These are phyloP conservation scores for Oriolus oriolus DNA, from an alignment of 2,113 vertebrate species.

Conservation along the genomic window DNA sequence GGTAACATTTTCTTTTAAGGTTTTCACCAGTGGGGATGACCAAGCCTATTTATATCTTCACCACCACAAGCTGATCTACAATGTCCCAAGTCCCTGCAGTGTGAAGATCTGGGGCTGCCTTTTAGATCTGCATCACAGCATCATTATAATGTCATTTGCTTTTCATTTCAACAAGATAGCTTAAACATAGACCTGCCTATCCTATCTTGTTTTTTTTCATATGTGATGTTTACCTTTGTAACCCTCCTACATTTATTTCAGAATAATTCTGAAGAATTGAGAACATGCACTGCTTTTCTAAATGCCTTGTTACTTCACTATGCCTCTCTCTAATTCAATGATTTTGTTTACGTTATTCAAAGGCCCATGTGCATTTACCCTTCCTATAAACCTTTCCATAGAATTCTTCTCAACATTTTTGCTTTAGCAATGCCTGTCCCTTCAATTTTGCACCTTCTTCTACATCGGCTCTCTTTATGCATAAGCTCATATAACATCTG, in stretches of 20 bases:
- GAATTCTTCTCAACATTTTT: background rate
- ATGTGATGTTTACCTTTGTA: background rate
- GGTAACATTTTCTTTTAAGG: background rate
- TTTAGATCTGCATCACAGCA: background rate
- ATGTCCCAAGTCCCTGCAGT: background rate
- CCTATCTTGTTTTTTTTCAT: background rate
- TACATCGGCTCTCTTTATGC: accelerated
- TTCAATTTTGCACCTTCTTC: background rate
- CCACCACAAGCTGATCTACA: background rate
- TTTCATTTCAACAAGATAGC: background rate
- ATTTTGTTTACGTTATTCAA: background rate
- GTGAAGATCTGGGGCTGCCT: background rate
- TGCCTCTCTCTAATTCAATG: background rate
- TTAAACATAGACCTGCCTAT: background rate
- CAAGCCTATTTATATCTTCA: background rate
- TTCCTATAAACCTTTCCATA: background rate
- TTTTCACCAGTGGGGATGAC: background rate
- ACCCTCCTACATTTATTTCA: background rate
- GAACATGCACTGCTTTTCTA: background rate
- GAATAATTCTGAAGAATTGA: background rate
- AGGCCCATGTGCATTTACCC: background rate
- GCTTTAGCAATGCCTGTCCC: background rate
- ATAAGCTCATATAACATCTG: background rate
- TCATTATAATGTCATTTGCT: background rate
- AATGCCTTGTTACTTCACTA: background rate